Evolutionary conservation across 2,797 vertebrate species (phyloP), one percentile per base, ranked within the genome.

Genomic region (Rachycentron canadum): DNA sequence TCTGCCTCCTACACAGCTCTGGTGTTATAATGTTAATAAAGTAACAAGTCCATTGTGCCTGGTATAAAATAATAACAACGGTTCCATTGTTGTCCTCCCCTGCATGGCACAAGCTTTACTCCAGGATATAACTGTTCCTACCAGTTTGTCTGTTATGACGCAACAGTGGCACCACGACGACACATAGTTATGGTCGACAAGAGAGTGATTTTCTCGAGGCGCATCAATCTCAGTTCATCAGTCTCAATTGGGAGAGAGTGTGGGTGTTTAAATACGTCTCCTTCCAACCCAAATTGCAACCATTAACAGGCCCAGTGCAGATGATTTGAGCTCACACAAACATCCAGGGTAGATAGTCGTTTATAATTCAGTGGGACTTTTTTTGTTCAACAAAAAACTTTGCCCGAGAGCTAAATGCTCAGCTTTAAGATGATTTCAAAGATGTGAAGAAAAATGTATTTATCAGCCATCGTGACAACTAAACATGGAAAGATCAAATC

Each of bases 201-300:
- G 26, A 64, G n/a, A 62, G 21, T 25, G 47, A 66, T 73, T 73
- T 78, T 60, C 65, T 73, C 12, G n/a, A 70, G 19, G 45, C 45
- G 3, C 7, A 56, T 36, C n/a, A 40, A 66, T 55, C 52, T 73
- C 66, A 52, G 41, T 67, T 80, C 66, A 84, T 82, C 80, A 8
- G 71, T 78, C 69, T 85, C 69, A 78, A 73, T 5, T 60, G 53
- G 63, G 21, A 28, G 21, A 58, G 57, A 45, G 57, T 10, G 81
- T 85, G 12, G 76, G 83, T 43, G 59, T 86, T 85, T 66, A 69
- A 87, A 83, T 71, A 59, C 2, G 59, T 82, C 71, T 81, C 75
- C 58, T 73, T 85, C 73, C 73, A 72, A 61, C 57, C 56, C 68
- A 79, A 82, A 86, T 21, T 73, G 64, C 78, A 78, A 71, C 78